Conservation (phyloP, 2,113 vertebrate genomes). For the Cygnus buccinator region DNA sequence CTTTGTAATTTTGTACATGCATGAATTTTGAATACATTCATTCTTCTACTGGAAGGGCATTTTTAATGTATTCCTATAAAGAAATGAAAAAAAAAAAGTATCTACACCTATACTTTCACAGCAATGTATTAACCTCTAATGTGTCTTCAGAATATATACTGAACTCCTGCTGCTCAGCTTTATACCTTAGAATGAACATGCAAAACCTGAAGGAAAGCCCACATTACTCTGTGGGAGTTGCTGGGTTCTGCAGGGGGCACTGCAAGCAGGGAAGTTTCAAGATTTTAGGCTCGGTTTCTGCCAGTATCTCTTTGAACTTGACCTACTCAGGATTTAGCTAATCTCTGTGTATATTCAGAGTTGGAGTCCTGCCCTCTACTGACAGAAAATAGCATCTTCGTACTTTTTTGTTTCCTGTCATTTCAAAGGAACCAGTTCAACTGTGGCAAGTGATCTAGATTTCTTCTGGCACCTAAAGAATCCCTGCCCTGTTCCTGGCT, state of each 20-base stretch:
- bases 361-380: background rate
- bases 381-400: background rate
- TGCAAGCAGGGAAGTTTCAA: background rate
- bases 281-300: background rate
- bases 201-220: background rate
- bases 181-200: background rate
- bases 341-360: background rate
- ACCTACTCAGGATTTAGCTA: background rate
- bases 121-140: background rate
- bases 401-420: background rate
- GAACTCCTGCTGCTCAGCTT: background rate
- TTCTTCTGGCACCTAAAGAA: background rate
- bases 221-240: background rate
- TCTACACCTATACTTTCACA: background rate
- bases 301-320: background rate
- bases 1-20: background rate
- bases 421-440: background rate
- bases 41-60: background rate
- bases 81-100: background rate
- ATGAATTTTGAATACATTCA: background rate
- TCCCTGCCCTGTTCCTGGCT: background rate
- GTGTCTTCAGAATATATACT: background rate
- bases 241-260: background rate
- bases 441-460: background rate
- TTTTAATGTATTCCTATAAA: background rate